A percentile compares a stretch with the other conserved stretches of the same genome.
These are phyloP conservation scores for Sigmodon hispidus DNA, from an alignment of 2,113 vertebrate genomes.

Conservation along the genomic window DNA sequence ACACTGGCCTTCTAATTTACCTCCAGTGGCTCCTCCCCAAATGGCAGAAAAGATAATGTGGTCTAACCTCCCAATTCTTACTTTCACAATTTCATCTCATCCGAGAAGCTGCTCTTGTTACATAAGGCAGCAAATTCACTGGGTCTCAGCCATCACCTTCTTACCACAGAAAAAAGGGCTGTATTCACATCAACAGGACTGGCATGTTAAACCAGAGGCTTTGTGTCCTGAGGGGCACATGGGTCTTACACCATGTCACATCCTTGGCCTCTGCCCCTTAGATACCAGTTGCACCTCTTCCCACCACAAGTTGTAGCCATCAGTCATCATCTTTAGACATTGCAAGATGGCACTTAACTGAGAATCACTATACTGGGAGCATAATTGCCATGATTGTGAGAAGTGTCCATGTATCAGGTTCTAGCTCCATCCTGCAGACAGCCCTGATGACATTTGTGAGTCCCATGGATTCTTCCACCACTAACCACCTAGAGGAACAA, in stretches of 20 bases:
- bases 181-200: not conserved
- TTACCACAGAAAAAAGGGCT: not conserved
- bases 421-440: not conserved
- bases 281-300: not conserved
- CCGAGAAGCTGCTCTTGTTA: too few species aligned
- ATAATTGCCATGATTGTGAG: not conserved
- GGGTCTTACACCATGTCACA: fast-evolving
- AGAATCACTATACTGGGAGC: not conserved
- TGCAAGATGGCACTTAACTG: not conserved
- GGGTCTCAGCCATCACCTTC: not conserved
- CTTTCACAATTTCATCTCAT: not conserved
- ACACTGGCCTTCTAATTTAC: not conserved
- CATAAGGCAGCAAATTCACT: not conserved
- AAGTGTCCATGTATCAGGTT: not conserved
- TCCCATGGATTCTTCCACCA: not conserved
- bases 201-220: not conserved
- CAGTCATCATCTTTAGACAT: not conserved
- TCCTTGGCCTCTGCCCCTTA: not conserved
- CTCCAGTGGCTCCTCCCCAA: not conserved
- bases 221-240: not conserved
- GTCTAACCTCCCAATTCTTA: too few species aligned
- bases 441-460: not conserved
- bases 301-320: not conserved
- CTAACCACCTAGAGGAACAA: not conserved
- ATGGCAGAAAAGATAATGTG: not conserved